These are phyloP conservation scores for Tetraneura akinire DNA, from an alignment of 1,140 invertebrate species.

Conservation along the genomic window DNA sequence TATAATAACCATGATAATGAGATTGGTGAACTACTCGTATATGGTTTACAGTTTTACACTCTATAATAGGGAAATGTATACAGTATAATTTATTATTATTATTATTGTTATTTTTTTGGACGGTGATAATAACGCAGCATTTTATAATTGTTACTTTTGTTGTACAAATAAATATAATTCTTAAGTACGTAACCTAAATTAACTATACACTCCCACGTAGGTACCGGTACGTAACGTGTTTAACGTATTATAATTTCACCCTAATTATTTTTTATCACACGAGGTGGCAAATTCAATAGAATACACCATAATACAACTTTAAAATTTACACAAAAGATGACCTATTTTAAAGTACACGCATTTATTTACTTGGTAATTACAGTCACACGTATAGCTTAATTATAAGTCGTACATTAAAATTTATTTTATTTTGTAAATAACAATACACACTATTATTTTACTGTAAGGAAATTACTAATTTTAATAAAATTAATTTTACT, in stretches of 20 bases:
- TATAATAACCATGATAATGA: neutral
- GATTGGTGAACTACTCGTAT: neutral
- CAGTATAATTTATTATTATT: neutral
- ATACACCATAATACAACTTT: neutral
- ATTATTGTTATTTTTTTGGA: neutral
- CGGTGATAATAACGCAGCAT: neutral
- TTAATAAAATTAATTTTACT: no score
- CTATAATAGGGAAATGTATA: no score
- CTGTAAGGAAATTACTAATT: no score
- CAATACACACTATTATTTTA: no score
- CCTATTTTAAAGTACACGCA: conserved; percentile 1
- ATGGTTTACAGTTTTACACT: no score
- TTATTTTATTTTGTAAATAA: no score
- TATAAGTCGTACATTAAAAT: no score
- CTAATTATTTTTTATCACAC: conserved; percentile 32
- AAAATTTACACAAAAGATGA: conserved; percentile 7
- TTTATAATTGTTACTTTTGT: neutral
- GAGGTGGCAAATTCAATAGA: neutral
- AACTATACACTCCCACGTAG: no score
- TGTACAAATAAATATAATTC: neutral
- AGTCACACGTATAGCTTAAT: no score
- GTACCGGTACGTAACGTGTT: neutral
- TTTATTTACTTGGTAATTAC: neutral
- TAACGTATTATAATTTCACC: neutral
- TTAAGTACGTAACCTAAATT: conserved; percentile 1